Evolutionary conservation across 2,113 vertebrate genomes (phyloP), one percentile per base, ranked within the genome.

Genomic region (Etia nguti): DNA sequence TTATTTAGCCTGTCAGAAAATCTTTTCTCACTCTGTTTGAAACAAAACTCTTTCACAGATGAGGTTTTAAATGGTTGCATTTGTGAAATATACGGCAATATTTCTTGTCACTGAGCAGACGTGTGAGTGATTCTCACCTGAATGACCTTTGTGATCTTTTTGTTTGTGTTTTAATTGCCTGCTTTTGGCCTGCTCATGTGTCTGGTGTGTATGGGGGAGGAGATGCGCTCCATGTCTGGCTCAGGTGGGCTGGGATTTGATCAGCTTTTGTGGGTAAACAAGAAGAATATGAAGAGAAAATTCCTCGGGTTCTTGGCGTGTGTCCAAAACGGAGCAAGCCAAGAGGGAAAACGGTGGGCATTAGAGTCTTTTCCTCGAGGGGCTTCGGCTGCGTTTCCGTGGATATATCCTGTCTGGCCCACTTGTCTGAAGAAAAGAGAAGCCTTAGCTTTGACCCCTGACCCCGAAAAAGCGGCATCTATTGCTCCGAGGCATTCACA

Each of bases 401-500:
- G 89, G 87, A 88, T 93, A 94, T 92, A 93, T 93, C 95, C 95
- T 88, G 93, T 95, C 95, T 96, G 93, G 90, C 93, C 89, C 85
- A 86, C 88, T 91, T 93, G 94, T 95, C 93, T 96, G 88, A 83
- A 94, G 90, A 91, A 68, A 86, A 92, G 86, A 89, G 92, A 94
- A 91, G 94, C 90, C 92, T 95, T 93, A 90, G 93, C 88, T 92
- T 90, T 94, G 94, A 95, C 95, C 95, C 80, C 79, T 93, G 94
- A 95, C 92, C 94, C 84, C 4, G 43, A 88, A 85, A 68, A 93
- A 87, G 84, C 92, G 62, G 91, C 93, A 94, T 92, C 90, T 85
- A 93, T 92, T 88, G 95, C 95, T 93, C 85, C 88, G 22, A 95
- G 95, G 94, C 94, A 91, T 96, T 96, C 95, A 96, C 94, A 95